Evolutionary conservation across 2,797 vertebrate genomes (phyloP), one percentile per base, ranked within the genome.

Genomic region (Takifugu ocellatus): DNA sequence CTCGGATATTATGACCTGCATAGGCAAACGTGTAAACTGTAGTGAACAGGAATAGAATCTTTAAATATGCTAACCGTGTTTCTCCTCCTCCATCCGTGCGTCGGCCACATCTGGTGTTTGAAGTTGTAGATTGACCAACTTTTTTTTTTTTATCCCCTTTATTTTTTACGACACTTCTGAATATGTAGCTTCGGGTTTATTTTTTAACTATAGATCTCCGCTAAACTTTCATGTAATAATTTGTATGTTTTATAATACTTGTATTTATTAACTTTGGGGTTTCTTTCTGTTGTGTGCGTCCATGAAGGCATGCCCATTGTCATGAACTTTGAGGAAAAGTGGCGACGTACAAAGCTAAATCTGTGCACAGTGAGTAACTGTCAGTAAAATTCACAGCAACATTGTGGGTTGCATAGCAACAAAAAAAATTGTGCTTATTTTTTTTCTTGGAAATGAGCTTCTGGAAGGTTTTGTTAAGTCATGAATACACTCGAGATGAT

Each of bases 401-500:
- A 52, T 75, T 52, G 74, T 56, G 55, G 59, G 56, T 55, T 75
- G 72, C 84, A 78, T 79, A 73, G 78, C 78, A 82, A 77, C 67
- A 54, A 63, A 69, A 52, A 54, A 63, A 69, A 52, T 81, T 83
- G 74, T 79, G 84, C 77, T 82, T 78, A 66, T 74, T 76, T 75
- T 72, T 77, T 86, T 82, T 84, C 60, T 66, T 78, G 78, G 79
- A 65, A 62, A 73, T 67, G 60, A 74, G 52, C 55, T 87, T 88
- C 53, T 75, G 67, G 71, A 61, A 76, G 50, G 75, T 85, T 85
- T 85, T 47, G 11, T 50, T 50, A 80, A 84, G 70, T 72, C 69
- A 76, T 79, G 71, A 81, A 83, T 76, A 71, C 81, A 79, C 87
- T 77, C 71, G 78, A 80, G 87, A 89, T 33, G 82, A 75, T 78